Conservation (phyloP, 2,888 invertebrate species). For the Xylocampa areola region DNA sequence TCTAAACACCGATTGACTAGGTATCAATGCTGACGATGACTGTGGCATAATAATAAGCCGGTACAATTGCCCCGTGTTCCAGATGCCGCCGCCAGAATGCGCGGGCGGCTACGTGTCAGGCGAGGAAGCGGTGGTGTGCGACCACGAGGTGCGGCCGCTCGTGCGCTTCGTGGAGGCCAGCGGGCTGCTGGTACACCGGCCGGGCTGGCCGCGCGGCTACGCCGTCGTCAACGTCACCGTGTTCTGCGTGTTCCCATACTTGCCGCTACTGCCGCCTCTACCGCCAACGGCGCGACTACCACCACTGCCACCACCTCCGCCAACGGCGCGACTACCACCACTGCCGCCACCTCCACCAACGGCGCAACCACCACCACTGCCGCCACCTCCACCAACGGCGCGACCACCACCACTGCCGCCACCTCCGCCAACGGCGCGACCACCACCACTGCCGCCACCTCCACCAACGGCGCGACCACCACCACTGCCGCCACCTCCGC, state of each 20-base stretch:
- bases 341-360: background rate
- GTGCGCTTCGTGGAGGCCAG: background rate
- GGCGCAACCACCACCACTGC: background rate
- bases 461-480: background rate
- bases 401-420: background rate
- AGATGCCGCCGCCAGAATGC: slow-evolving; percentile 18
- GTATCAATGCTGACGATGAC: no score
- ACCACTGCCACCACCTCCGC: no score
- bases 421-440: background rate
- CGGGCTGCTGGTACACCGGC: slow-evolving; percentile 2
- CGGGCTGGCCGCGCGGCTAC: background rate
- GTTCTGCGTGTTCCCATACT: slow-evolving; percentile 10
- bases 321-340: no score
- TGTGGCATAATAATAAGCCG: no score
- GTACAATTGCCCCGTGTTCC: no score
- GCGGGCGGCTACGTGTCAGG: slow-evolving; percentile 3
- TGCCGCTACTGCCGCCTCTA: background rate
- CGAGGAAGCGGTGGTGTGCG: slow-evolving; percentile 20
- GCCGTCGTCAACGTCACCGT: slow-evolving; percentile 23
- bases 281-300: no score
- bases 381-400: background rate
- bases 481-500: no score
- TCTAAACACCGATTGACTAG: no score
- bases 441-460: no score
- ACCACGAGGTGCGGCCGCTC: slow-evolving; percentile 1